Base-by-base conservation (phyloP, 2,113 vertebrate genomes). In the Ctenomys sociabilis region DNA sequence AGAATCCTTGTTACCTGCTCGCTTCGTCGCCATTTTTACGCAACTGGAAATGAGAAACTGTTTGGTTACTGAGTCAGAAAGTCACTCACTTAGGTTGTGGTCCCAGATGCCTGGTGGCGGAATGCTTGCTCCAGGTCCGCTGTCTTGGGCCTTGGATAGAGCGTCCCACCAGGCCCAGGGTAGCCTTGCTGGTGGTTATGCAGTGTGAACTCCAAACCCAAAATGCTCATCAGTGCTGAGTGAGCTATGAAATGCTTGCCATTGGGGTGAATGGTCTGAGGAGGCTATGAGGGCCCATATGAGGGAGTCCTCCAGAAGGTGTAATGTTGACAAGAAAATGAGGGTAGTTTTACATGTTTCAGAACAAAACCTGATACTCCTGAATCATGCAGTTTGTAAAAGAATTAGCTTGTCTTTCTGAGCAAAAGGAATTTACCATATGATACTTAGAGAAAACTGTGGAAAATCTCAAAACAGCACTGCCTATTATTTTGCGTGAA, bases 141-240 rank as follows among this genome's bases (percentile, higher is more conserved):
- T 10, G 22, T 17, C 70, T 6, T 0, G 45, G n/a, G 81, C 30
- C 13, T 17, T 28, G 24, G 22, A 30, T 35, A 7, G 64, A 35
- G 32, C 16, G 14, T 1, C 5, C 19, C 10, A 0, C 1, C 3
- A 22, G 0, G 1, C 77, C 45, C 16, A 2, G 30, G 30, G 30
- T 11, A 7, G 30, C 28, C 6, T 1, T 45, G 75, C 75, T 78
- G 75, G 37, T 75, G 40, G 43, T 75, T 43, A 43, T 5, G 37
- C 28, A 5, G 21, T 14, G 22, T 45, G 40, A 52, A 52, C 28
- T 52, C 1, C 32, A 28, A 72, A 30, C 26, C 78, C 16, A n/a
- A n/a, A 12, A 2, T 16, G 14, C 10, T 64, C 49, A 22, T 52
- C 28, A 19, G 3, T 0, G 4, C 0, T 45, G 59, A 17, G 11